Evolutionary conservation across 1,140 invertebrate species (phyloP).

Genomic region (Antheraea mylitta): DNA sequence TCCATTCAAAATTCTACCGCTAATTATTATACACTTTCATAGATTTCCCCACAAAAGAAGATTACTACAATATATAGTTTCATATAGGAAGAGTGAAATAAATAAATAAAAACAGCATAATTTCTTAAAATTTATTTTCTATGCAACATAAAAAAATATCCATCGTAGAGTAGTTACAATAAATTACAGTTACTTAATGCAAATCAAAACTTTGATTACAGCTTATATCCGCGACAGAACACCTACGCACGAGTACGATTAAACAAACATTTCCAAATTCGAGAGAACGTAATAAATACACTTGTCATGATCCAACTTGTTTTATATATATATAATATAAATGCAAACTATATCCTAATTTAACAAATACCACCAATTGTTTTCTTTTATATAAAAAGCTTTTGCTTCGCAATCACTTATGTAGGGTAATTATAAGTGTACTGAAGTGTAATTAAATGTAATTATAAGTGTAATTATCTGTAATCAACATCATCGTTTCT

Average conservation of each 20-base stretch:
- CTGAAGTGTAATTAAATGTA: not conserved
- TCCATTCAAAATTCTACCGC: no score
- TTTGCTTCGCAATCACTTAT: constrained; percentile 31
- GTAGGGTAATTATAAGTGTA: constrained; percentile 4
- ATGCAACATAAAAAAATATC: constrained; percentile 79
- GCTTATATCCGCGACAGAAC: not conserved
- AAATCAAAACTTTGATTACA: constrained; percentile 46
- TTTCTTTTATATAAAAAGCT: constrained; percentile 29
- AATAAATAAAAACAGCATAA: constrained; percentile 47
- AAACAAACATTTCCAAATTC: constrained; percentile 16
- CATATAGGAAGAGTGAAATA: not conserved
- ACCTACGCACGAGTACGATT: constrained; percentile 33
- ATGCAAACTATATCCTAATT: constrained; percentile 38
- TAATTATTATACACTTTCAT: no score
- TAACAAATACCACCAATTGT: constrained; percentile 31
- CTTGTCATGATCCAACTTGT: constrained; percentile 38
- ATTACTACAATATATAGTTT: no score
- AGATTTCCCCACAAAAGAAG: no score
- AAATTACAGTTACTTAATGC: constrained; percentile 78
- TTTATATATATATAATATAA: constrained; percentile 22
- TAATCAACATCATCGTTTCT: not conserved
- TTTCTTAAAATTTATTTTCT: constrained; percentile 79
- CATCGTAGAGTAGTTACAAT: constrained; percentile 75
- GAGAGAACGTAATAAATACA: constrained; percentile 30
- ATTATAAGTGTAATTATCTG: not conserved